Percentiles rank a stretch among this genome's conserved stretches.
These are phyloP conservation scores for Brachyopa scutellaris DNA, from an alignment of 2,888 invertebrate species.

Conservation along the genomic window DNA sequence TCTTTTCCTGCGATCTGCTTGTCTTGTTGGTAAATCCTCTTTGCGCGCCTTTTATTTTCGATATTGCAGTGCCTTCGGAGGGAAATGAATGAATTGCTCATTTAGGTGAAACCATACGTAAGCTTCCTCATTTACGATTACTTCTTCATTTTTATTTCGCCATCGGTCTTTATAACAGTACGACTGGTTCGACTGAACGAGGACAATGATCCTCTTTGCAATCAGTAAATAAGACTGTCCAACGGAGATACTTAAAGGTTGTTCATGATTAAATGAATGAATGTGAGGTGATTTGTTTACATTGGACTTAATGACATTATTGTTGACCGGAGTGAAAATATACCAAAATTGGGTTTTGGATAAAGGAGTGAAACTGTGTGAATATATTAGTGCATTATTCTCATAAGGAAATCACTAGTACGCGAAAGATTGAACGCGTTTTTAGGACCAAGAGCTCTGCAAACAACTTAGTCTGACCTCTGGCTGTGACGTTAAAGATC, in stretches of 20 bases:
- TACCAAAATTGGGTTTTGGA: too few species aligned
- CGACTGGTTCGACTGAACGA: not conserved
- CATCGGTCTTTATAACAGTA: not conserved
- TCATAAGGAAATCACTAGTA: too few species aligned
- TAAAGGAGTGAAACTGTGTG: too few species aligned
- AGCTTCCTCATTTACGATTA: slow-evolving; percentile 52
- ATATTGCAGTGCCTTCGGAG: not conserved
- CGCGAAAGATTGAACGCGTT: too few species aligned
- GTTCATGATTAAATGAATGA: slow-evolving; percentile 39
- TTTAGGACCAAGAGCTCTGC: too few species aligned
- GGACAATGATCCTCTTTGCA: slow-evolving; percentile 65
- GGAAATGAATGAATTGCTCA: slow-evolving; percentile 56
- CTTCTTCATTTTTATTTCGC: slow-evolving; percentile 8
- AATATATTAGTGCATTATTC: too few species aligned
- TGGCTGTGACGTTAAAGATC: too few species aligned
- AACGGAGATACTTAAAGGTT: slow-evolving; percentile 15
- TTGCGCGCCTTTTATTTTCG: slow-evolving; percentile 28
- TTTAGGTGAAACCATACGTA: slow-evolving; percentile 39
- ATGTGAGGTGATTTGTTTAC: slow-evolving; percentile 48
- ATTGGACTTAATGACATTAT: slow-evolving; percentile 59
- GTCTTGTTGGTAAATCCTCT: slow-evolving; percentile 58
- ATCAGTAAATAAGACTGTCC: slow-evolving; percentile 51
- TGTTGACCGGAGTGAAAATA: slow-evolving; percentile 45
- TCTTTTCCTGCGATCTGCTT: slow-evolving; percentile 3
- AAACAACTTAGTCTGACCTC: too few species aligned